Evolutionary conservation across 2,113 vertebrate genomes (phyloP), one percentile per base, ranked within the genome.

Genomic region (Hiodon alosoides): DNA sequence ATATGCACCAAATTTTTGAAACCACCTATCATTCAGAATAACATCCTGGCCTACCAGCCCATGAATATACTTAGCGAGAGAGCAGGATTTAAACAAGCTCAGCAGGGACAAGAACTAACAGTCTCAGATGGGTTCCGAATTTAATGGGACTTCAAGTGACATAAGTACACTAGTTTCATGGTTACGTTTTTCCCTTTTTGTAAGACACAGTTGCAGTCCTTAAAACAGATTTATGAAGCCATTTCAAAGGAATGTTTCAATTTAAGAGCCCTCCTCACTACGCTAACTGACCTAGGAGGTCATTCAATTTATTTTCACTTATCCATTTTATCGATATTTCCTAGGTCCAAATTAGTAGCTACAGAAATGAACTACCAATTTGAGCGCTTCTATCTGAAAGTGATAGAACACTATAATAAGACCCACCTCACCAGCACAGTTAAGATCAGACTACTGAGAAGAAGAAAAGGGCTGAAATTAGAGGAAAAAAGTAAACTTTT

Each of bases 401-500:
- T 16, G 11, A 54, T 31, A 73, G 50, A 3, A 9, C 4, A 51
- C 67, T 53, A 53, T 50, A 17, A 50, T 69, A n/a, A 69, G 67
- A 69, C 67, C 67, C 50, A 53, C 67, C 53, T 69, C 14, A 69
- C 46, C 65, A 11, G 65, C 5, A 7, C 9, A 13, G 65, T 8
- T 5, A 31, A n/a, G 48, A 5, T 3, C 31, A 57, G 14, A 7
- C n/a, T 75, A 71, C 77, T 77, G 78, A 31, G 74, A 86, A 85
- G 72, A 86, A 57, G 79, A 53, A 7, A 86, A 88, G 66, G 17
- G 70, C 7, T 83, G 11, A 76, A 62, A 74, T n/a, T 52, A 31
- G 65, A 68, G 50, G 65, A 69, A 17, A 77, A 72, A 52, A 68
- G 72, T 65, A 79, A 74, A 68, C 75, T 72, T 4, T 71, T 79